Percentiles rank a stretch among this genome's conserved stretches.
These are phyloP conservation scores for Anisognathus igniventris DNA, from an alignment of 2,797 vertebrate species.

Conservation along the genomic window DNA sequence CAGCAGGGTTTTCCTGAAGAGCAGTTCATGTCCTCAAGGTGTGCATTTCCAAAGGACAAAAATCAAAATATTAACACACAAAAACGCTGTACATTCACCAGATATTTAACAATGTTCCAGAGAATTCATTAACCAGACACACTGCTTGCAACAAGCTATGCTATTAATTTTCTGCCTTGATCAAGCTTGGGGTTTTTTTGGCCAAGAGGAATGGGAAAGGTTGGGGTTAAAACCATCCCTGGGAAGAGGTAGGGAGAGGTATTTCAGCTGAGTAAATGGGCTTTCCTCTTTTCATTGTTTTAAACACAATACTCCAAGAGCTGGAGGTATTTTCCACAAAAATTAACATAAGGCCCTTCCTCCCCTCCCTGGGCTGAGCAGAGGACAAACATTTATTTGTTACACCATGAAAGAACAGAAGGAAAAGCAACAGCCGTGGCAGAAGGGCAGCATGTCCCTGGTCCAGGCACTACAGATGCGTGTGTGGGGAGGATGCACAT, in stretches of 20 bases:
- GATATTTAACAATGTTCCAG: not conserved
- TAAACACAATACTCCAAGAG: not conserved
- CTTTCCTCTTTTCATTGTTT: not conserved
- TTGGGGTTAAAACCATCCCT: not conserved
- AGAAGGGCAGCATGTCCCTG: rapidly evolving
- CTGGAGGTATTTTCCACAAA: not conserved
- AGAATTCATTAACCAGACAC: not conserved
- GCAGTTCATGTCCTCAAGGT: not conserved
- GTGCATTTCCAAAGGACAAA: not conserved
- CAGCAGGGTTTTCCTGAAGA: not conserved
- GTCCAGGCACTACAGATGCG: not conserved
- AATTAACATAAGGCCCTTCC: not conserved
- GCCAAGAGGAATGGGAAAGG: not conserved
- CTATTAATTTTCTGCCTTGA: not conserved
- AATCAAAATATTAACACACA: not conserved
- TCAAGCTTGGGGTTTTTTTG: rapidly evolving
- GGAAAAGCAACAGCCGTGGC: not conserved
- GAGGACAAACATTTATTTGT: not conserved
- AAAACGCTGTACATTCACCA: not conserved
- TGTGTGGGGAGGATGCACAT: rapidly evolving
- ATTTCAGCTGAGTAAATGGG: not conserved
- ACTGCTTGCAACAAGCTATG: not conserved
- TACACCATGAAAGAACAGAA: not conserved
- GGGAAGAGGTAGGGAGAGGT: not conserved
- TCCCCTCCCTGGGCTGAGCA: not conserved